A percentile compares a stretch with the other conserved stretches of the same genome.
Evolutionary conservation across 2,113 vertebrate genomes (phyloP).

Genomic region (Felis chaus): DNA sequence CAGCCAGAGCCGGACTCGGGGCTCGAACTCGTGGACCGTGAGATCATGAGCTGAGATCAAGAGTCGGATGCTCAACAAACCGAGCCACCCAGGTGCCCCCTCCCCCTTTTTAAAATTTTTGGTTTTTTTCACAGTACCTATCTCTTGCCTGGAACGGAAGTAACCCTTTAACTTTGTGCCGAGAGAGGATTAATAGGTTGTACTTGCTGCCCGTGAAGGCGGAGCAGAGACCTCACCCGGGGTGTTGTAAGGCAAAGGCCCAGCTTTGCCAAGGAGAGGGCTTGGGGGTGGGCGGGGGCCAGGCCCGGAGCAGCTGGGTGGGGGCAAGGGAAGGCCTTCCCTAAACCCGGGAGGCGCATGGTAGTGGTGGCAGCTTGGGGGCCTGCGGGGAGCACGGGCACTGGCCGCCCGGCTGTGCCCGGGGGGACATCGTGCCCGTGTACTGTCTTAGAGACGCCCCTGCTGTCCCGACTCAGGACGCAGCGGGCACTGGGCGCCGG

Average conservation of each 20-base stretch:
- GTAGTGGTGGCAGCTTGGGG: not conserved
- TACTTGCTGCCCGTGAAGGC: rapidly evolving
- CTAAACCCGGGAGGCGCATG: not conserved
- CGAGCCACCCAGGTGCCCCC: no score
- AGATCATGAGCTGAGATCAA: no score
- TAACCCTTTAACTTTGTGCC: not conserved
- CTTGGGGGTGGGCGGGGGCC: not conserved
- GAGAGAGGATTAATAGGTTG: not conserved
- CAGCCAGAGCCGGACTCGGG: no score
- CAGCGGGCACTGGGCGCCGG: no score
- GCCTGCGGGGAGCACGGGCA: not conserved
- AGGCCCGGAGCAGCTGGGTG: not conserved
- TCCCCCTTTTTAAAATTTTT: no score
- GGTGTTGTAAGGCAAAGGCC: not conserved
- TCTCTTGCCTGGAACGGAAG: not conserved
- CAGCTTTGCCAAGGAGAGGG: not conserved
- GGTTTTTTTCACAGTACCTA: no score
- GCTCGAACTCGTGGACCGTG: no score
- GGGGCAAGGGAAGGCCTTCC: rapidly evolving
- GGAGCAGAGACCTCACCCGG: no score
- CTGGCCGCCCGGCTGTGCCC: not conserved
- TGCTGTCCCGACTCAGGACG: no score
- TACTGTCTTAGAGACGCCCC: not conserved
- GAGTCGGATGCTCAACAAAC: no score
- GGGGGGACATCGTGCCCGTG: not conserved